A percentile compares a stretch with the other conserved stretches of the same genome.
phyloP scores from a whole-genome alignment of 2,797 vertebrate species.

The Rhabdophis nuchalis region DNA sequence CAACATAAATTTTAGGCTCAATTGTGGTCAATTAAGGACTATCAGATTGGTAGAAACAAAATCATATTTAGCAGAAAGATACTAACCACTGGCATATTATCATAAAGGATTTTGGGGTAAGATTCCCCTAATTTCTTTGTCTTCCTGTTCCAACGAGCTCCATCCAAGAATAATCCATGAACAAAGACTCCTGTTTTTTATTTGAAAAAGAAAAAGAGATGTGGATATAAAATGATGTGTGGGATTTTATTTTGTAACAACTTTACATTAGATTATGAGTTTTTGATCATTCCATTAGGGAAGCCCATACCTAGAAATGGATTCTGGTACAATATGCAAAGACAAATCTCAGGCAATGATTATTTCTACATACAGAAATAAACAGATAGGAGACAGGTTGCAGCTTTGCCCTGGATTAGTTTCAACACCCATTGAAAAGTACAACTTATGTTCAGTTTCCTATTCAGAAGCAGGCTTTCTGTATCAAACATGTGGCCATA shows the following conservation, averaged over 20 bases:
- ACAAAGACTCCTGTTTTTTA: slow-evolving; percentile 79
- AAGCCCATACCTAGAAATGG: background rate
- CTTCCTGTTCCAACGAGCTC: slow-evolving; percentile 85
- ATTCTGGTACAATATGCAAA: background rate
- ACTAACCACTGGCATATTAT: slow-evolving; percentile 83
- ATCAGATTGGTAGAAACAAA: background rate
- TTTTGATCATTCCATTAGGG: background rate
- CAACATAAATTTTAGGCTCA: background rate
- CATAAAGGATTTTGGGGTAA: slow-evolving; percentile 83
- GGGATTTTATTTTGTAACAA: background rate
- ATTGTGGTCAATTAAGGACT: background rate
- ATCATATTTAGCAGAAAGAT: background rate
- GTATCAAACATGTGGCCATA: background rate
- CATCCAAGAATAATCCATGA: slow-evolving; percentile 82
- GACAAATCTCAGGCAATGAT: background rate
- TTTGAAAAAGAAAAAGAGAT: background rate
- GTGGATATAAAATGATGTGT: background rate
- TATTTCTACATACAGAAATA: background rate
- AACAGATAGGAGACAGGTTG: too few relatives aligned
- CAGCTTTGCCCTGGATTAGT: too few relatives aligned
- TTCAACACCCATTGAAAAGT: background rate
- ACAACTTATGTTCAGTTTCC: background rate
- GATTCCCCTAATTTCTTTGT: slow-evolving; percentile 81
- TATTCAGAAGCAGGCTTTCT: background rate
- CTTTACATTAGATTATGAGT: background rate